phyloP scores from a whole-genome alignment of 1,140 invertebrate genomes.

The Drosophila suzukii region DNA sequence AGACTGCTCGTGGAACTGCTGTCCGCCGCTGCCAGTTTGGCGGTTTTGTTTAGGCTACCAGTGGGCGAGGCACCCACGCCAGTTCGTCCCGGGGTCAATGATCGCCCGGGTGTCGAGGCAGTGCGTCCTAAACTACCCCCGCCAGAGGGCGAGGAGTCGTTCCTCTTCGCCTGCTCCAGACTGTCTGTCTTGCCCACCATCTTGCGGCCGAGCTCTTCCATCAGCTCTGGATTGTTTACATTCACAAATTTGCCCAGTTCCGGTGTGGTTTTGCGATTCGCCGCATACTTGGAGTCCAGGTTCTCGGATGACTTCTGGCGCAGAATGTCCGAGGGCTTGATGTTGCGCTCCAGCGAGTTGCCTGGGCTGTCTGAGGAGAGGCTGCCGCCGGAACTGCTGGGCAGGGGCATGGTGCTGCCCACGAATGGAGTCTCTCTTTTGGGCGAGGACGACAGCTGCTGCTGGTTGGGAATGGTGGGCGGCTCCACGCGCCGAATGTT shows the following conservation, averaged over 20 bases:
- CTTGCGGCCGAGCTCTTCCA: slow-evolving; percentile 81
- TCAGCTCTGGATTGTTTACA: slow-evolving; percentile 74
- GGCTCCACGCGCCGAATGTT: slow-evolving; percentile 86
- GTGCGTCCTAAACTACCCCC: slow-evolving; percentile 63
- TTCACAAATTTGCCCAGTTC: slow-evolving; percentile 76
- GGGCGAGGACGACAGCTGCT: slow-evolving; percentile 73
- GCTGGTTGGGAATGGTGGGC: slow-evolving; percentile 85
- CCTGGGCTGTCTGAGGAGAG: slow-evolving; percentile 71
- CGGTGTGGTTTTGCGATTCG: slow-evolving; percentile 80
- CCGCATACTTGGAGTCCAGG: slow-evolving; percentile 70
- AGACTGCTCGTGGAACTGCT: slow-evolving; percentile 80
- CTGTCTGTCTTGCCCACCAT: slow-evolving; percentile 79
- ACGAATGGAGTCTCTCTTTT: slow-evolving; percentile 70
- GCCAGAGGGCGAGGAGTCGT: slow-evolving; percentile 37
- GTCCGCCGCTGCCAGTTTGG: slow-evolving; percentile 66
- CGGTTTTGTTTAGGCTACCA: slow-evolving; percentile 69
- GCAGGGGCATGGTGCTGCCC: slow-evolving; percentile 74
- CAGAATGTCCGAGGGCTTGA: slow-evolving; percentile 83
- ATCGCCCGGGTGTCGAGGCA: slow-evolving; percentile 58
- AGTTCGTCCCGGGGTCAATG: slow-evolving; percentile 49
- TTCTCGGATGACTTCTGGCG: slow-evolving; percentile 81
- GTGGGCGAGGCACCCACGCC: slow-evolving; percentile 72
- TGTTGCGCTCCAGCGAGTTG: slow-evolving; percentile 81
- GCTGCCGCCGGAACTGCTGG: slow-evolving; percentile 65
- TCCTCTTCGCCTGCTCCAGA: slow-evolving; percentile 72